A percentile compares a stretch with the other conserved stretches of the same genome.
Conservation (phyloP, 2,113 vertebrate species). For the Oncorhynchus masou region DNA sequence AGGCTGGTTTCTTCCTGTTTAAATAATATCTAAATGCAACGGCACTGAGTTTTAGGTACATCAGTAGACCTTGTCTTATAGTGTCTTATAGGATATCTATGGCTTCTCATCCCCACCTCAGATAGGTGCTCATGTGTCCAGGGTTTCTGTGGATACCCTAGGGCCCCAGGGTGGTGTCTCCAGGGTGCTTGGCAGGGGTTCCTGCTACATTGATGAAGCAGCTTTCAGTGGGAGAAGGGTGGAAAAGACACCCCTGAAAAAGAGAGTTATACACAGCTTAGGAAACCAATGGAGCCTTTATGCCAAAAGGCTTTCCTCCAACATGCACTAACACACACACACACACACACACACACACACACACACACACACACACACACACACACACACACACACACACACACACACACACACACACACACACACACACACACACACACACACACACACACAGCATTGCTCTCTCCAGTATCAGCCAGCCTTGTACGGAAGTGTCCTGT, state of each 20-base stretch:
- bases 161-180: slow-evolving; percentile 8
- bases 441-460: slow-evolving; percentile 11
- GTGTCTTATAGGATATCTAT: too few relatives aligned
- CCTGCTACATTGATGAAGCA: slow-evolving; percentile 41
- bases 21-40: too few relatives aligned
- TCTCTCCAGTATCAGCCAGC: slow-evolving; percentile 18
- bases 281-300: too few relatives aligned
- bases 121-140: neutral
- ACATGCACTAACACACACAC: too few relatives aligned
- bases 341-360: too few relatives aligned
- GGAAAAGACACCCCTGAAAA: slow-evolving; percentile 43
- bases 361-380: too few relatives aligned
- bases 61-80: too few relatives aligned
- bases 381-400: neutral
- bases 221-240: slow-evolving; percentile 34
- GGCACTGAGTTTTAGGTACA: too few relatives aligned
- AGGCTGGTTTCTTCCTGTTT: too few relatives aligned
- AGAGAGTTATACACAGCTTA: slow-evolving; percentile 18
- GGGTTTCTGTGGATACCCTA: neutral
- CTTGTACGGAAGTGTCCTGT: slow-evolving; percentile 37
- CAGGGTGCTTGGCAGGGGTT: slow-evolving; percentile 34
- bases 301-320: neutral
- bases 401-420: slow-evolving; percentile 5
- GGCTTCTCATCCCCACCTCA: too few relatives aligned
- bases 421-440: neutral